Evolutionary conservation across 2,113 vertebrate genomes (phyloP).

Genomic region (Halcyon senegalensis): DNA sequence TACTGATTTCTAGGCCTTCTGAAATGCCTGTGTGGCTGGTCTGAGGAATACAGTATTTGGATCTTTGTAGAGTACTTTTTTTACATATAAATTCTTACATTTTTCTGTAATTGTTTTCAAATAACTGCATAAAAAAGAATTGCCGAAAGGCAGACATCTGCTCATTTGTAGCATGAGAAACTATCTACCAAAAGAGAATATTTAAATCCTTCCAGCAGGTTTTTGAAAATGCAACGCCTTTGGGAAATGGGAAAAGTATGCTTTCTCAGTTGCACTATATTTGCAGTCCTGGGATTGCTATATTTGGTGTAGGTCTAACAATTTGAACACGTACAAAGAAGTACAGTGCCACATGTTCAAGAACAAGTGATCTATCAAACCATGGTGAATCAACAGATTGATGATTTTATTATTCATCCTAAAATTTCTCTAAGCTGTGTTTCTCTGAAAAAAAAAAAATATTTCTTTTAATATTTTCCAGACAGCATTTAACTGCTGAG

Average conservation of each 20-base stretch:
- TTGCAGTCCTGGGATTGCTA: not conserved
- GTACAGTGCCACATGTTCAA: not conserved
- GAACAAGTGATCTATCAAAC: slow-evolving; percentile 40
- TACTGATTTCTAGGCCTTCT: not conserved
- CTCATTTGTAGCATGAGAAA: slow-evolving; percentile 12
- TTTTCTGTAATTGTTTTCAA: slow-evolving; percentile 64
- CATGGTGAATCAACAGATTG: not conserved
- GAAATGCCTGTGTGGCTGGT: not conserved
- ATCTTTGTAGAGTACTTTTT: not conserved
- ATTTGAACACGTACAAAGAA: not conserved
- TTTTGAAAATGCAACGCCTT: slow-evolving; percentile 22
- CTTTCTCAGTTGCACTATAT: not conserved
- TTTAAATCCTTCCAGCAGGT: slow-evolving; percentile 29
- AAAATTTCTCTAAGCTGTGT: slow-evolving; percentile 8
- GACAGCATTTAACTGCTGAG: slow-evolving; percentile 31
- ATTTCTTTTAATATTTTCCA: slow-evolving; percentile 42
- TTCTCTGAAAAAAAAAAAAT: not conserved
- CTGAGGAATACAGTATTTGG: not conserved
- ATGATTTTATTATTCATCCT: slow-evolving; percentile 13
- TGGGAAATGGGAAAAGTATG: not conserved
- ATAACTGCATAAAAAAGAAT: slow-evolving; percentile 21
- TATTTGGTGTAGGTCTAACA: not conserved
- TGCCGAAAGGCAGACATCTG: slow-evolving; percentile 60
- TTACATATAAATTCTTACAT: not conserved
- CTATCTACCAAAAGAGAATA: slow-evolving; percentile 24